Base-by-base conservation (phyloP, 2,888 invertebrate genomes). In the Caradrina kadenii region DNA sequence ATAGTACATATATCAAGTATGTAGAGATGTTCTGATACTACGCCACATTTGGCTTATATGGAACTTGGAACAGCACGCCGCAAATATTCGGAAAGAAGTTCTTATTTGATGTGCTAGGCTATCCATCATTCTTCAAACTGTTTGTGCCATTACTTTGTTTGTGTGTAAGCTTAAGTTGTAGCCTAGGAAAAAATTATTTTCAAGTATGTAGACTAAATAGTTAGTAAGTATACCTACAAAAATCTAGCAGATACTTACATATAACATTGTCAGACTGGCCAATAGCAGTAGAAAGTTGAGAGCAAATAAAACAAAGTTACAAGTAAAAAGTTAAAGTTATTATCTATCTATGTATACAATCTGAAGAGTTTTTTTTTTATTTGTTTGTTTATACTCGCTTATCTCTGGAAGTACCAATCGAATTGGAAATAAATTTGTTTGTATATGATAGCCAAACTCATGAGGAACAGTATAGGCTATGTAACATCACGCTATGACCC, bases 251-350 rank as follows among this genome's bases (percentile, higher is more conserved):
- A 39, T n/a, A n/a, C 39, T 39, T 39, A 13, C 8, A 39, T 13
- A 1, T 39, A 5, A 17, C 45, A 48, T 73, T 53, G 39, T n/a
- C 58, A 5, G 21, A 21, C 31, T 35, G 19, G 11, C 17, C 31
- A 22, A 56, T 19, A 3, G 45, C 45, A 22, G 50, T 48, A 63
- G 17, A 59, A 59, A 68, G 17, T 35, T 62, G 11, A 52, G 39
- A 62, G 21, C 11, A 42, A 52, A 61, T 48, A n/a, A 61, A 66
- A 60, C 1, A 48, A 19, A 31, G 13, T 19, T 42, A 54, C 54
- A 21, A 19, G 26, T 45, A 52, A 21, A 2, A 5, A 54, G n/a
- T n/a, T n/a, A n/a, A n/a, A n/a, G n/a, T n/a, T n/a, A n/a, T n/a
- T n/a, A n/a, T n/a, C 26, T 26, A 3, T 26, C 2, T 4, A 3